Evolutionary conservation across 2,113 vertebrate genomes (phyloP).

Genomic region (Psilopsiagon aurifrons): DNA sequence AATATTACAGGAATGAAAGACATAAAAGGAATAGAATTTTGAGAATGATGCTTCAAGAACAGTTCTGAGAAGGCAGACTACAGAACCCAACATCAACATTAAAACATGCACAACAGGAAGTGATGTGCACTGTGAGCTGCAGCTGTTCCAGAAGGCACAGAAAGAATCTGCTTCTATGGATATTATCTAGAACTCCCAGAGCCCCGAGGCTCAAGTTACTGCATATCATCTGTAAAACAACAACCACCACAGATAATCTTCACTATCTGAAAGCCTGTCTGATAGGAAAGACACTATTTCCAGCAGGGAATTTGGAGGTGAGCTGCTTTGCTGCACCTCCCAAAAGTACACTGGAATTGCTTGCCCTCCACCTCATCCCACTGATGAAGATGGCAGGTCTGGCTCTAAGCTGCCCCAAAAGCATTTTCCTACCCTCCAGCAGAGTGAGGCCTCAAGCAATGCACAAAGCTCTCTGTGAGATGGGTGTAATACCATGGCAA

Average conservation of each 20-base stretch:
- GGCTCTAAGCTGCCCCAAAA: neutral
- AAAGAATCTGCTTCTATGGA: neutral
- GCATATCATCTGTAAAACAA: neutral
- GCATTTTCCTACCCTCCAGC: neutral
- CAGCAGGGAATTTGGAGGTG: neutral
- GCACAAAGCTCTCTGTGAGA: neutral
- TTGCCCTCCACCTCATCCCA: neutral
- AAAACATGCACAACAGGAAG: neutral
- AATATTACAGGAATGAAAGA: neutral
- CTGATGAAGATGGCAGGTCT: neutral
- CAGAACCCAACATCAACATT: neutral
- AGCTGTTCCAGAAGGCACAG: neutral
- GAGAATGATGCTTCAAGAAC: neutral
- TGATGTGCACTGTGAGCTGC: accelerated
- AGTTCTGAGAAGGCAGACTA: neutral
- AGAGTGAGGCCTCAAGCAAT: neutral
- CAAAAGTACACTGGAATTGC: neutral
- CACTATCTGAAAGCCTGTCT: neutral
- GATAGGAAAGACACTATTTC: neutral
- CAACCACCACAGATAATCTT: neutral
- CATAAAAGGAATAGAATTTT: neutral
- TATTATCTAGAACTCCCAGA: neutral
- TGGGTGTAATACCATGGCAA: neutral
- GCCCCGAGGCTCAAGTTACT: neutral
- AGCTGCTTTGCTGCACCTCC: neutral